Base-by-base conservation (phyloP, 2,888 invertebrate genomes). In the Sphecodes monilicornis region DNA sequence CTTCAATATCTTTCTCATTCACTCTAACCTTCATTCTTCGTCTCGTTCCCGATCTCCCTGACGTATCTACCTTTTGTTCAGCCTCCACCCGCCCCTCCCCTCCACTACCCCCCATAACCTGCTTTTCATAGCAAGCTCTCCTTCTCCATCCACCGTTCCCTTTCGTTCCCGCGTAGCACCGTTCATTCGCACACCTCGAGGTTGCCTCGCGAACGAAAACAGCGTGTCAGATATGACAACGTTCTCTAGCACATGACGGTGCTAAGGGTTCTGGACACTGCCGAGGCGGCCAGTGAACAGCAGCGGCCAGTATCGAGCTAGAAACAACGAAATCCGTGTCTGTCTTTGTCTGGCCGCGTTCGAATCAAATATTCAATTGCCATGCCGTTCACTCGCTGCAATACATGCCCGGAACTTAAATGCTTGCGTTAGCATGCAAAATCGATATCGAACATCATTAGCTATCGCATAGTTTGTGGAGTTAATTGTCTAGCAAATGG, bases 341-440 rank as follows among this genome's bases (percentile, higher is more conserved):
- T 64, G 39, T 66, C 66, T 64, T 76, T n/a, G 68, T 50, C 76
- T 26, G 76, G 46, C 36, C 46, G 46, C 32, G 13, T 66, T 43
- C 36, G 32, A 32, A 76, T 76, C 50, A 76, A 76, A 68, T 76
- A 76, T 68, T 76, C 39, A n/a, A 76, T 68, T 68, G 50, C 36
- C 66, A 39, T 76, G 50, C 64, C 46, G 66, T 18, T 50, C 68
- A 26, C 76, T 68, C 46, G n/a, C 68, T n/a, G 75, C 75, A 32
- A 60, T 26, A 46, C 36, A 66, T 36, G 43, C 43, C 11, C 70
- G 36, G 32, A 50, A 72, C 72, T n/a, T 29, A 71, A 71, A 71
- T 71, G 46, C 22, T 90, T 88, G 86, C 89, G 87, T 89, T 86
- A 82, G 80, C 87, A 91, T 91, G 86, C 89, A 89, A 90, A 90